Conservation (phyloP, 2,797 vertebrate species). For the Meriones psammophilus region DNA sequence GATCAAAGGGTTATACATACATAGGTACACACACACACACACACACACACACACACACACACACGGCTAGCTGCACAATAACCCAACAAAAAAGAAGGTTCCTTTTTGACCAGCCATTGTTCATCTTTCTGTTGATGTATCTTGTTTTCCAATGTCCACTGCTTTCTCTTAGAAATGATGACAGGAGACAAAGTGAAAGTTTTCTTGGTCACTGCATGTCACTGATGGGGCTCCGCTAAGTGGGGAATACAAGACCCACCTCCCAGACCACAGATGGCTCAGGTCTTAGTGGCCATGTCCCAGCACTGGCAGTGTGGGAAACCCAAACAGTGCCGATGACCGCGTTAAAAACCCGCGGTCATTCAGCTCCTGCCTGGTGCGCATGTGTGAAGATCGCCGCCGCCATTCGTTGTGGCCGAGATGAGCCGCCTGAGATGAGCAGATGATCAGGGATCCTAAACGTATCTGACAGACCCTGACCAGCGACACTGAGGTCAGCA, state of each 20-base stretch:
- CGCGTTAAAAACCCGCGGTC: not conserved
- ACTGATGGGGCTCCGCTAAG: accelerated
- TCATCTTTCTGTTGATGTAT: not conserved
- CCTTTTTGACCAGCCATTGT: not conserved
- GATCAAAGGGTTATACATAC: not conserved
- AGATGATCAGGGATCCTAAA: not conserved
- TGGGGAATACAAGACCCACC: not conserved
- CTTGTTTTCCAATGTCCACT: too few relatives aligned
- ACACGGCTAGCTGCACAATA: not conserved
- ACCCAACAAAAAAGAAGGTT: not conserved
- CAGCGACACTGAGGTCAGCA: not conserved
- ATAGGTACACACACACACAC: not conserved
- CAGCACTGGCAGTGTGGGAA: not conserved
- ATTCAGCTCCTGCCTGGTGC: accelerated
- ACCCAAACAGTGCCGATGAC: not conserved
- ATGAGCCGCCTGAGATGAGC: not conserved
- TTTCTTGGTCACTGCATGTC: not conserved
- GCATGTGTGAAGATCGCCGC: not conserved
- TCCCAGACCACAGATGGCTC: not conserved
- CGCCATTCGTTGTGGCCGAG: not conserved
- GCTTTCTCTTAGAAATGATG: too few relatives aligned
- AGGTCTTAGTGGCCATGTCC: not conserved
- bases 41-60: not conserved
- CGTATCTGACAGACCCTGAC: not conserved
- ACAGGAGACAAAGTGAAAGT: too few relatives aligned